Conservation (phyloP, 1,140 invertebrate genomes). For the Coelopa frigida region DNA sequence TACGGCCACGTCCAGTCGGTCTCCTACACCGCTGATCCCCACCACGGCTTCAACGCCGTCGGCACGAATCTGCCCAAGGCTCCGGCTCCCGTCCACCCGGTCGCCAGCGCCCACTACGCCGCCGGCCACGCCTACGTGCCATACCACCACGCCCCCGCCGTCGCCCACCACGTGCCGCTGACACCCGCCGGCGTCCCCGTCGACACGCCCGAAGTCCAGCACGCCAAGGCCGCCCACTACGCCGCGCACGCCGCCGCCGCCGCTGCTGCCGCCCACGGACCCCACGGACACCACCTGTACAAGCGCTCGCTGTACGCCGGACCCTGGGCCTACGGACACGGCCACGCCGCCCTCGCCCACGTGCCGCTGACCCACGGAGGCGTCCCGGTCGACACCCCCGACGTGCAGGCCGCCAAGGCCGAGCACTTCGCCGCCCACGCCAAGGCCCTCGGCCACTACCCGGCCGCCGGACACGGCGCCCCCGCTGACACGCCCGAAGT, state of each 20-base stretch:
- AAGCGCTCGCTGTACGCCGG: slow-evolving; percentile 40
- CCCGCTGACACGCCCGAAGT: slow-evolving; percentile 47
- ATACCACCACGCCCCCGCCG: slow-evolving; percentile 19
- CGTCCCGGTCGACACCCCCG: slow-evolving; percentile 55
- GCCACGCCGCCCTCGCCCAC: slow-evolving; percentile 22
- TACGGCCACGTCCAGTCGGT: slow-evolving; percentile 60
- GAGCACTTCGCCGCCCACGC: slow-evolving; percentile 55
- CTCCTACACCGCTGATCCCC: slow-evolving; percentile 58
- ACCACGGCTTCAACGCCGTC: slow-evolving; percentile 58
- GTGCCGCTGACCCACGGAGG: slow-evolving; percentile 50
- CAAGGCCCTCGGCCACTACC: slow-evolving; percentile 47
- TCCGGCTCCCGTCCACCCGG: slow-evolving; percentile 19
- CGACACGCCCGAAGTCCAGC: slow-evolving; percentile 55
- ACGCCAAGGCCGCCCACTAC: slow-evolving; percentile 52
- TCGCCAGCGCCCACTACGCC: slow-evolving; percentile 24
- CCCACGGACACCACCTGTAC: slow-evolving; percentile 31
- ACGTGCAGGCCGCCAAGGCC: slow-evolving; percentile 56
- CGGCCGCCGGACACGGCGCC: slow-evolving; percentile 33
- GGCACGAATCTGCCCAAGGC: slow-evolving; percentile 58
- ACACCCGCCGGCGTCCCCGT: slow-evolving; percentile 38
- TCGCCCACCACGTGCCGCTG: slow-evolving; percentile 29
- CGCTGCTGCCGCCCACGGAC: slow-evolving; percentile 27
- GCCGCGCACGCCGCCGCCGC: slow-evolving; percentile 49
- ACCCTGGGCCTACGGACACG: slow-evolving; percentile 31
- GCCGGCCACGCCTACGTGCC: slow-evolving; percentile 17